phyloP scores from a whole-genome alignment of 2,113 vertebrate species.

The Elaphurus davidianus region DNA sequence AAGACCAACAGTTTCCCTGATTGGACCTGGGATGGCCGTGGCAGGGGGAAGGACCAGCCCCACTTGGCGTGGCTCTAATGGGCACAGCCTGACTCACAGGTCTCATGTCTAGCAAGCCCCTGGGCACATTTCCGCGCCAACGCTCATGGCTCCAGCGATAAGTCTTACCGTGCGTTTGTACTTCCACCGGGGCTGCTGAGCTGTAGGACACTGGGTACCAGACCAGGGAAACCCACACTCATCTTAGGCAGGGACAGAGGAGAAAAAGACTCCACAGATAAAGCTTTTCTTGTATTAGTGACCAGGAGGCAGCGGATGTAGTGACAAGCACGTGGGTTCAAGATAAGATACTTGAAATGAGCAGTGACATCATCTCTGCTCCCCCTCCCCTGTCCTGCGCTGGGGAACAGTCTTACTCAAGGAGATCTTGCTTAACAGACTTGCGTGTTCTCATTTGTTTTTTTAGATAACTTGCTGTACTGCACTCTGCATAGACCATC shows the following conservation, averaged over 20 bases:
- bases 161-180: background rate
- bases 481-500: background rate
- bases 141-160: background rate
- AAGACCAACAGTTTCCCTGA: background rate
- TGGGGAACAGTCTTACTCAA: background rate
- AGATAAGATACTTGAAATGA: background rate
- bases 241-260: background rate
- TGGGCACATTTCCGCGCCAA: background rate
- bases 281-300: background rate
- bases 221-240: background rate
- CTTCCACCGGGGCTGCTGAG: background rate
- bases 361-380: background rate
- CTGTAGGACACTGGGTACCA: background rate
- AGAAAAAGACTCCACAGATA: background rate
- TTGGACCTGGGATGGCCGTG: background rate
- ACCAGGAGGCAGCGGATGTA: background rate
- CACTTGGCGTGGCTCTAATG: background rate
- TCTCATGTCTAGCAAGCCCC: background rate
- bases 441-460: background rate
- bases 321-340: background rate
- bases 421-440: background rate
- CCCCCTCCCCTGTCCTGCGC: background rate
- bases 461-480: background rate
- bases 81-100: conserved; percentile 4
- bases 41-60: background rate